phyloP scores from a whole-genome alignment of 2,113 vertebrate genomes.

The Ictidomys tridecemlineatus region DNA sequence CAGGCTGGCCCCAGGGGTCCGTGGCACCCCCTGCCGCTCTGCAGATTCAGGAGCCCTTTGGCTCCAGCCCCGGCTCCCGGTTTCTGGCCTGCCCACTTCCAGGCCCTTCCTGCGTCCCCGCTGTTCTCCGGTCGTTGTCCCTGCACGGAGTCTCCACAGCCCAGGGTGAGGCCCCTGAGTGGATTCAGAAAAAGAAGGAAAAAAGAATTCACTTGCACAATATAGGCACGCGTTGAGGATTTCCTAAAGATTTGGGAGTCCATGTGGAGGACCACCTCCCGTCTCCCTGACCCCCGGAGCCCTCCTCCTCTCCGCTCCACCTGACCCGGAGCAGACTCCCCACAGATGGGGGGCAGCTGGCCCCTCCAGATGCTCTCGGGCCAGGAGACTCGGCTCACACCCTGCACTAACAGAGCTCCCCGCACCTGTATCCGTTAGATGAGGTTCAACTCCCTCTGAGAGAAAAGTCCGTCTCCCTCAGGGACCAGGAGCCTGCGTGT shows the following conservation, averaged over 20 bases:
- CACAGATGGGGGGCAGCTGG: background rate
- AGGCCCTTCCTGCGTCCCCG: background rate
- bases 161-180: background rate
- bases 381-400: background rate
- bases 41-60: background rate
- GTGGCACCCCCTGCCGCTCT: background rate
- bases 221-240: background rate
- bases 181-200: background rate
- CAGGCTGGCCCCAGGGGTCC: background rate
- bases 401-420: background rate
- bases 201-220: background rate
- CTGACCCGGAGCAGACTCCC: background rate
- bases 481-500: background rate
- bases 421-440: background rate
- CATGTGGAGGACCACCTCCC: background rate
- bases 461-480: background rate
- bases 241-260: background rate
- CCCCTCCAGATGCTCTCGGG: background rate
- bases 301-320: background rate
- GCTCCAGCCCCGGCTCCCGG: accelerated
- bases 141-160: background rate
- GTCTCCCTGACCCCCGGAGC: background rate
- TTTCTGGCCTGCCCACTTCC: background rate
- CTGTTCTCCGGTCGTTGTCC: background rate
- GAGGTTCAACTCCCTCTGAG: background rate